Evolutionary conservation across 64 coral and sea anemone genomes (phyloP).

Genomic region (Pachyseris speciosa): DNA sequence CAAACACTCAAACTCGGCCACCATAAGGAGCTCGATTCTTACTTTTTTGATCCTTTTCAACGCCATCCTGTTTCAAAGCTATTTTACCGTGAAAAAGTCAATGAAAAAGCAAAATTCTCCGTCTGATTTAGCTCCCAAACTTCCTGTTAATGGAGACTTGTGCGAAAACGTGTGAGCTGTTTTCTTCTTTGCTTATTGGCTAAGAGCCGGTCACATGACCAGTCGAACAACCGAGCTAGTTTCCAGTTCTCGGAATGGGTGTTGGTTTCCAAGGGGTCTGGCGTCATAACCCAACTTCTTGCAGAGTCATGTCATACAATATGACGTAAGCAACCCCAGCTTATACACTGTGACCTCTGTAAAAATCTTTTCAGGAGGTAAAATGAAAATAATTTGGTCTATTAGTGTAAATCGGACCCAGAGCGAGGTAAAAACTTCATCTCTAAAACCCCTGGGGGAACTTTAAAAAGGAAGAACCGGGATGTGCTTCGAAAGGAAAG

Average conservation of each 20-base stretch:
- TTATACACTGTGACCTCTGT: too few relatives aligned
- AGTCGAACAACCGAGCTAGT: background rate
- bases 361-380: too few relatives aligned
- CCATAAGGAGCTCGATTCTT: constrained; percentile 46
- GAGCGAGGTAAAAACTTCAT: too few relatives aligned
- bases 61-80: constrained; percentile 83
- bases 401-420: too few relatives aligned
- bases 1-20: constrained; percentile 5
- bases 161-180: constrained; percentile 33
- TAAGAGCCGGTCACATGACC: background rate
- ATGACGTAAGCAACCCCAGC: too few relatives aligned
- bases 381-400: too few relatives aligned
- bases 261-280: too few relatives aligned
- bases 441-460: too few relatives aligned
- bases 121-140: constrained; percentile 60
- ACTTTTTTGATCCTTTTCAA: constrained; percentile 99
- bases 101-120: constrained; percentile 70
- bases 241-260: too few relatives aligned
- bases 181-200: constrained; percentile 5
- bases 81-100: constrained; percentile 51
- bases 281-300: background rate
- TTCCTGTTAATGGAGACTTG: constrained; percentile 87
- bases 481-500: too few relatives aligned
- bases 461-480: too few relatives aligned
- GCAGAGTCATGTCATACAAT: background rate